Evolutionary conservation across 2,797 vertebrate species (phyloP), one percentile per base, ranked within the genome.

Genomic region (Decapterus maruadsi): DNA sequence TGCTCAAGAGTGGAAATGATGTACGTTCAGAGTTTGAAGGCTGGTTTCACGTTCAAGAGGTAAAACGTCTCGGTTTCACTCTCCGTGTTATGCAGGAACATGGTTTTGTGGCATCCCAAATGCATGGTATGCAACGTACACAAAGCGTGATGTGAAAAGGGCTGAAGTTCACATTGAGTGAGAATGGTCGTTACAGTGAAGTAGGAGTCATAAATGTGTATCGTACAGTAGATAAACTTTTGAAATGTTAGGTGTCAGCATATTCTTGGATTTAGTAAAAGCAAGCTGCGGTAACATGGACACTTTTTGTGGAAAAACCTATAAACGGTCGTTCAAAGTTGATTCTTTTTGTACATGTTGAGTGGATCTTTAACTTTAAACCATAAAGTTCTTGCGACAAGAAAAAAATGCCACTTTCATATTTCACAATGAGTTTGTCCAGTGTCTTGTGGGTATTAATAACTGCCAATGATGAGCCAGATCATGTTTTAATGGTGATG

Each of bases 401-500:
- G 36, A 78, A 56, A 5, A 54, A 75, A 82, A 68, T 78, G 48
- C 48, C 22, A 56, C 59, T 64, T 84, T 67, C 4, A 31, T 26
- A 43, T 60, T 68, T 63, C 43, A 66, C 50, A 16, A 66, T 26
- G 78, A 63, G 60, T 71, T 77, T 69, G 16, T 72, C 19, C 42
- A 34, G 40, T 55, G 57, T 42, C 29, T 80, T 59, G 38, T 77
- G 68, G 63, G 65, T 60, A 72, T 68, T 61, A 50, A 75, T 64
- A 79, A 75, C 56, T 61, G 60, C 34, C 20, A 64, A 58, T 4
- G 67, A 40, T 54, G 34, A 83, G 31, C 31, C 31, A 34, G 62
- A 80, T 75, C 31, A 72, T 65, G 83, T 68, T 72, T 85, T 88
- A 89, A 81, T 61, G 79, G 61, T 36, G 80, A 85, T 70, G 75